Base-by-base conservation (phyloP, 2,888 invertebrate species). In the Temnothorax rugatulus region DNA sequence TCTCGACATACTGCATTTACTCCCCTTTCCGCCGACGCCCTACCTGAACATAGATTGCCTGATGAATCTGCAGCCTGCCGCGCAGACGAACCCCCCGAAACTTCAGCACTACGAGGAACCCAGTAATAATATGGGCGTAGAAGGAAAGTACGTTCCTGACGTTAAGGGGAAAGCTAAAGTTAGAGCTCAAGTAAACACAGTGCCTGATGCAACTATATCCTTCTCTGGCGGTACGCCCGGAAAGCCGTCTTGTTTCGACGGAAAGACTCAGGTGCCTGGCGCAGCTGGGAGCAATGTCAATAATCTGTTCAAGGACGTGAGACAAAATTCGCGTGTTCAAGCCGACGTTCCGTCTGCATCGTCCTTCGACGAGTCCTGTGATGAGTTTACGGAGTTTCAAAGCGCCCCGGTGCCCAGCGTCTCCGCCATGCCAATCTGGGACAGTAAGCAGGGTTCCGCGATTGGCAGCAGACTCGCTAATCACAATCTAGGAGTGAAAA, bases 371-470 rank as follows among this genome's bases (percentile, higher is more conserved):
- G 90, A 90, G 64, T 50, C 83, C 0, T 86, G 76, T n/a, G 95
- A 95, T 86, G 96, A 96, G 21, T 96, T 96, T 88, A 95, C 95
- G 0, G 96, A 96, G 44, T 96, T 96, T 87, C 95, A 96, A 90
- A 95, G 95, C 89, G 94, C 94, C 69, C 93, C 92, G 5, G 85
- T 77, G 83, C 82, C 74, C 25, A 90, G 83, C 64, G 83, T 90
- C 82, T 90, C 93, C 0, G 91, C 81, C 63, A 89, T 93, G 83
- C 89, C 93, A 1, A 91, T 93, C 50, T 91, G 91, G 92, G 94
- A 95, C 79, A 92, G 91, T 0, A 94, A 93, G 79, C 93, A 93
- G 79, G 94, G 94, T 15, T 94, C 95, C 8, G 94, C 95, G 4
- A 94, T 95, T 71, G 95, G 95, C 15, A 95, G 95, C 86, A 91